Conservation (phyloP, 2,113 vertebrate species). For the Caloenas nicobarica region DNA sequence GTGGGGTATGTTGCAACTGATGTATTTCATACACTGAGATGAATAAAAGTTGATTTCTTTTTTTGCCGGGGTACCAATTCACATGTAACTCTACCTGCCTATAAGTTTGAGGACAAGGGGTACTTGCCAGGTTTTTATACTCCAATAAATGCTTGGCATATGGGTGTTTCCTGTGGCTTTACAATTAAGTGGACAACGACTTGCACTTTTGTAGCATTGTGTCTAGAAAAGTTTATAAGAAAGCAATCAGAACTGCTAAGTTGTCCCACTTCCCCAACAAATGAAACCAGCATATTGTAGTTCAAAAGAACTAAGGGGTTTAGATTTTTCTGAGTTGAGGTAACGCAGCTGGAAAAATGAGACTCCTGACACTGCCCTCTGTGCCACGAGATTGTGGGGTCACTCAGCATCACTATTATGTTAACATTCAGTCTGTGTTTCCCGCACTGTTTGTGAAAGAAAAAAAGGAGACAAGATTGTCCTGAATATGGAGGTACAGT, state of each 20-base stretch:
- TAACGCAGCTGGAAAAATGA: not conserved
- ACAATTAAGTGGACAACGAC: not conserved
- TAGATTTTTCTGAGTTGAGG: not conserved
- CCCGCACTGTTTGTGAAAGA: not conserved
- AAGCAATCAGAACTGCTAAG: not conserved
- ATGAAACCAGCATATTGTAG: not conserved
- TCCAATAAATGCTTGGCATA: not conserved
- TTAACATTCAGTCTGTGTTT: not conserved
- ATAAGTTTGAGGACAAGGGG: not conserved
- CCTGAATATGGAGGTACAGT: not conserved
- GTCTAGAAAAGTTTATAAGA: not conserved
- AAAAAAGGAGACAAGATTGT: not conserved
- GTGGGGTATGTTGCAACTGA: not conserved
- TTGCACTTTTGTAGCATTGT: not conserved
- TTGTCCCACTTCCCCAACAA: not conserved
- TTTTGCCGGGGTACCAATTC: not conserved
- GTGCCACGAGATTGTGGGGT: not conserved
- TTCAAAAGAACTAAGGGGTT: not conserved
- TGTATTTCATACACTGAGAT: not conserved
- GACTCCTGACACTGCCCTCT: not conserved
- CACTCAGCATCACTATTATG: not conserved
- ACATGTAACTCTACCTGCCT: not conserved
- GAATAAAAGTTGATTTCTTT: not conserved
- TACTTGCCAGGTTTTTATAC: not conserved
- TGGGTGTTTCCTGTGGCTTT: not conserved